Conservation (phyloP, 2,797 vertebrate species). For the Lagocephalus sceleratus region DNA sequence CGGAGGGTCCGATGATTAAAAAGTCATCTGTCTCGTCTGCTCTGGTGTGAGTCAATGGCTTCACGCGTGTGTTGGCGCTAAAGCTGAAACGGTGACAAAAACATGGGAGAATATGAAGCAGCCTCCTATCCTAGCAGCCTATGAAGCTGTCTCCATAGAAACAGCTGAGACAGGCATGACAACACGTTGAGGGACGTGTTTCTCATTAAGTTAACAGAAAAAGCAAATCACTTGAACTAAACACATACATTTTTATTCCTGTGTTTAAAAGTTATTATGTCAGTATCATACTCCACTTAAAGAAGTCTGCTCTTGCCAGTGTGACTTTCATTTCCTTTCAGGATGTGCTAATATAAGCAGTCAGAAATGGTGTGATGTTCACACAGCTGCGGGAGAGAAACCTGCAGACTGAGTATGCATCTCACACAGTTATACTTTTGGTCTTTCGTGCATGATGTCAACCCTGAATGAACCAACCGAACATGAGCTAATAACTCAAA, state of each 20-base stretch:
- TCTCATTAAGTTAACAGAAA: slow-evolving; percentile 2
- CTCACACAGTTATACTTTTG: no score
- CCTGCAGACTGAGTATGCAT: slow-evolving; percentile 19
- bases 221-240: slow-evolving; percentile 2
- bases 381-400: slow-evolving; percentile 37
- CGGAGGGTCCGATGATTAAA: not conserved
- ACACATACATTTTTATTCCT: no score
- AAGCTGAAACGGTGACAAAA: slow-evolving; percentile 40
- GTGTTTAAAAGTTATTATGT: no score
- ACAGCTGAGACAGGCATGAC: slow-evolving; percentile 2
- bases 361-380: slow-evolving; percentile 56
- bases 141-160: slow-evolving; percentile 14
- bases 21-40: slow-evolving; percentile 3
- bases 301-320: not conserved
- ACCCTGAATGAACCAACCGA: no score
- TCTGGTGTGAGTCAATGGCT: slow-evolving; percentile 1
- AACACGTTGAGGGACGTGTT: not conserved
- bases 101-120: slow-evolving; percentile 8
- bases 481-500: not conserved
- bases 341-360: slow-evolving; percentile 47
- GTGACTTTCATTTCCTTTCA: not conserved
- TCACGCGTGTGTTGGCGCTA: slow-evolving; percentile 23
- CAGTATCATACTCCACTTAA: no score
- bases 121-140: no score
- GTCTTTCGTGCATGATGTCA: not conserved